phyloP scores from a whole-genome alignment of 64 coral and sea anemone genomes.

The Porites australiensis region DNA sequence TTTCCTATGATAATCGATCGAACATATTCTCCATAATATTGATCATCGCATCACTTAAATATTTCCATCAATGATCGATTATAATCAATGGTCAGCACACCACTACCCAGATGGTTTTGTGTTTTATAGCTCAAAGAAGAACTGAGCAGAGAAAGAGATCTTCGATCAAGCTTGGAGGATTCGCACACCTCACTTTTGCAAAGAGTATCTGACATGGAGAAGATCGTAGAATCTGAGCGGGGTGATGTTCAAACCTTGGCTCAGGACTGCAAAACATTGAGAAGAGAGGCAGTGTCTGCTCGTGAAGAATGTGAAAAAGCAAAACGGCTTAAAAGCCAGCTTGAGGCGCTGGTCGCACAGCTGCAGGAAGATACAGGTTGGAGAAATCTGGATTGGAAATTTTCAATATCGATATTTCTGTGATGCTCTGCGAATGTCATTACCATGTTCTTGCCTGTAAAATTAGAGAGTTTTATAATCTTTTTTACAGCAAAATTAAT shows the following conservation, averaged over 20 bases:
- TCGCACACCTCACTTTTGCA: conserved; percentile 84
- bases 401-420: neutral
- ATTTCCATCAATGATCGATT: too few relatives aligned
- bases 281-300: conserved; percentile 62
- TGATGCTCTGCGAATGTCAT: too few relatives aligned
- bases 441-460: too few relatives aligned
- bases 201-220: conserved; percentile 95
- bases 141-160: conserved; percentile 67
- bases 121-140: conserved; percentile 82
- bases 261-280: conserved; percentile 73
- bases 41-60: too few relatives aligned
- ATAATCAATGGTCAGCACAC: too few relatives aligned
- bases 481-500: too few relatives aligned
- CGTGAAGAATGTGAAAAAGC: conserved; percentile 88
- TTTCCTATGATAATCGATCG: too few relatives aligned
- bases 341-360: conserved; percentile 77
- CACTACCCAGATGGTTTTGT: neutral
- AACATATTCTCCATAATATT: too few relatives aligned
- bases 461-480: too few relatives aligned
- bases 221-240: conserved; percentile 83
- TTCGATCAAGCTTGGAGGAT: conserved; percentile 85
- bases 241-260: conserved; percentile 81
- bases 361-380: conserved; percentile 87
- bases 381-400: neutral
- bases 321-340: conserved; percentile 58